Conservation (phyloP, 2,797 vertebrate species). For the Pangasius sanitwongsei region DNA sequence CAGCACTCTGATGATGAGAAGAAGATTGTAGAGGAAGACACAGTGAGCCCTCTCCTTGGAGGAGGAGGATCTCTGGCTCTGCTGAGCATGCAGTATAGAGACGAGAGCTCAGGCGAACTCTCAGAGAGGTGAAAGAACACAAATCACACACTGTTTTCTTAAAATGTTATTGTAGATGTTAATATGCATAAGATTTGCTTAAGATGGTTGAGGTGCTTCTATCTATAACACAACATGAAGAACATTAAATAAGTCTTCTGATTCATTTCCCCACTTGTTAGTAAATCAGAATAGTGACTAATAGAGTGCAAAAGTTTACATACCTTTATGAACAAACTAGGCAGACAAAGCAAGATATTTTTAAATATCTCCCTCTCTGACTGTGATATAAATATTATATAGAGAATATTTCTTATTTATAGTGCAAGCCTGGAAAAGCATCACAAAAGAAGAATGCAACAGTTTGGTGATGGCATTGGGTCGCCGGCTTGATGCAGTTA, state of each 20-base stretch:
- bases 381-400: background rate
- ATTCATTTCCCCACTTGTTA: background rate
- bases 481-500: no score
- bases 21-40: background rate
- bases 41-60: slow-evolving; percentile 8
- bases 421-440: no score
- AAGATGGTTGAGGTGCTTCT: background rate
- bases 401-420: background rate
- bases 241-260: background rate
- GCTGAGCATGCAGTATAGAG: slow-evolving; percentile 48
- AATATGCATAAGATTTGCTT: background rate
- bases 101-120: slow-evolving; percentile 59
- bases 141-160: background rate
- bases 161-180: background rate
- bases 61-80: slow-evolving; percentile 48
- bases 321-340: background rate
- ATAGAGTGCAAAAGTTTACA: background rate
- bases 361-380: background rate
- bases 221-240: background rate
- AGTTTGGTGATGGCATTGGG: no score
- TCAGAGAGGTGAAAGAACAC: slow-evolving; percentile 68
- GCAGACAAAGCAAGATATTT: background rate
- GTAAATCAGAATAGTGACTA: background rate
- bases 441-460: no score
- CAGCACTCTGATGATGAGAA: background rate